Conservation (phyloP, 2,888 invertebrate species). For the Galerucella nymphaeae region DNA sequence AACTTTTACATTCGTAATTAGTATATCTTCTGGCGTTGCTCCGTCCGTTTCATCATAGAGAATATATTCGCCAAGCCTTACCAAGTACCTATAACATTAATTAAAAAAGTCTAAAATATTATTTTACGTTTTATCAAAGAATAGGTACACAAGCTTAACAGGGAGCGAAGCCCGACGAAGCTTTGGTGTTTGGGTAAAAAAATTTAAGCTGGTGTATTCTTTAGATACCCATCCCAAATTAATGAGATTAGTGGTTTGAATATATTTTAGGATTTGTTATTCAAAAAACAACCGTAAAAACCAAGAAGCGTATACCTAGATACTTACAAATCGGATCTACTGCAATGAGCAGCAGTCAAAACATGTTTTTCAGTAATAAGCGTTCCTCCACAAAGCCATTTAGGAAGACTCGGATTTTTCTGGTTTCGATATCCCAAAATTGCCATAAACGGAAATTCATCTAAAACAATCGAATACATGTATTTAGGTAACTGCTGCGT, state of each 20-base stretch:
- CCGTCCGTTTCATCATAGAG: conserved; percentile 73
- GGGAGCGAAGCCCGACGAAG: too few relatives aligned
- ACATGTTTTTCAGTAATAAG: conserved; percentile 76
- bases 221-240: too few relatives aligned
- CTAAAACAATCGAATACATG: conserved; percentile 61
- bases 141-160: too few relatives aligned
- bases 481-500: too few relatives aligned
- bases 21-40: conserved; percentile 72
- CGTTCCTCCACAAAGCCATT: conserved; percentile 74
- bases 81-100: conserved; percentile 68
- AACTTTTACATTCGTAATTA: conserved; percentile 70
- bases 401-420: conserved; percentile 62
- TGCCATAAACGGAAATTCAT: conserved; percentile 85
- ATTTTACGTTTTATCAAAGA: too few relatives aligned
- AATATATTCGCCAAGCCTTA: conserved; percentile 83
- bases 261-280: too few relatives aligned
- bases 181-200: too few relatives aligned
- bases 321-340: conserved; percentile 71
- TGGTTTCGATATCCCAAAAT: conserved; percentile 74
- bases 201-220: too few relatives aligned
- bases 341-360: conserved; percentile 83
- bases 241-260: too few relatives aligned
- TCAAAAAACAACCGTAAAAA: too few relatives aligned
- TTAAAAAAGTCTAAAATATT: too few relatives aligned
- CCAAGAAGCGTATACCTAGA: too few relatives aligned